Evolutionary conservation across 2,888 invertebrate species (phyloP).

Genomic region (Diplazon laetatorius): DNA sequence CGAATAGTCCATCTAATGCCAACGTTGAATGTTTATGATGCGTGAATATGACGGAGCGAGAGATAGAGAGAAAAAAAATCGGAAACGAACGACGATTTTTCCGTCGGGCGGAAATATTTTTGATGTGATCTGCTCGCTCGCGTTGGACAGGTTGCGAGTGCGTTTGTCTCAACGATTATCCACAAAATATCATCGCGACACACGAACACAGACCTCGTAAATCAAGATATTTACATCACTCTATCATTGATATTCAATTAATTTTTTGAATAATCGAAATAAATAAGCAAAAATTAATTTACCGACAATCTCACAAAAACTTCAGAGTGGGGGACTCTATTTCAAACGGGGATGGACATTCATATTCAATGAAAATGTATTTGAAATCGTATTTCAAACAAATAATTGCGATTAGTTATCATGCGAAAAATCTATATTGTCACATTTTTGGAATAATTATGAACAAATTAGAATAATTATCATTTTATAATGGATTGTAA

Average conservation of each 20-base stretch:
- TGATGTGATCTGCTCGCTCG: too few species aligned
- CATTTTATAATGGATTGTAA: too few species aligned
- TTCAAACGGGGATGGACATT: too few species aligned
- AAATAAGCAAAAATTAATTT: not conserved
- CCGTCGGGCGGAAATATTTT: slow-evolving; percentile 51
- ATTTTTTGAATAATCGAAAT: not conserved
- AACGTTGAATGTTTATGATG: slow-evolving; percentile 75
- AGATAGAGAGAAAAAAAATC: slow-evolving; percentile 53
- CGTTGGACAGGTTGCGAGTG: slow-evolving; percentile 47
- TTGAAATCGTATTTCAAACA: too few species aligned
- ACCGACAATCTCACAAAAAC: not conserved
- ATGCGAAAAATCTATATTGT: too few species aligned
- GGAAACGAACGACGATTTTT: slow-evolving; percentile 52
- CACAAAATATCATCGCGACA: slow-evolving; percentile 24
- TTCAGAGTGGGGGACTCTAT: not conserved
- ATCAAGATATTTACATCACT: too few species aligned
- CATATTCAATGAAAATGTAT: too few species aligned
- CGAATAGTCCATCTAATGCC: slow-evolving; percentile 70
- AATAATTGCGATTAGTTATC: too few species aligned
- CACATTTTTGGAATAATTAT: too few species aligned
- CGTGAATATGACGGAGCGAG: slow-evolving; percentile 58
- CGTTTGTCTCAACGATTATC: slow-evolving; percentile 27
- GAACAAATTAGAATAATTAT: too few species aligned
- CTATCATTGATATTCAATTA: too few species aligned
- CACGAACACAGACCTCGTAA: slow-evolving; percentile 14